Evolutionary conservation across 2,113 vertebrate species (phyloP), one percentile per base, ranked within the genome.

Genomic region (Brienomyrus longianalis): DNA sequence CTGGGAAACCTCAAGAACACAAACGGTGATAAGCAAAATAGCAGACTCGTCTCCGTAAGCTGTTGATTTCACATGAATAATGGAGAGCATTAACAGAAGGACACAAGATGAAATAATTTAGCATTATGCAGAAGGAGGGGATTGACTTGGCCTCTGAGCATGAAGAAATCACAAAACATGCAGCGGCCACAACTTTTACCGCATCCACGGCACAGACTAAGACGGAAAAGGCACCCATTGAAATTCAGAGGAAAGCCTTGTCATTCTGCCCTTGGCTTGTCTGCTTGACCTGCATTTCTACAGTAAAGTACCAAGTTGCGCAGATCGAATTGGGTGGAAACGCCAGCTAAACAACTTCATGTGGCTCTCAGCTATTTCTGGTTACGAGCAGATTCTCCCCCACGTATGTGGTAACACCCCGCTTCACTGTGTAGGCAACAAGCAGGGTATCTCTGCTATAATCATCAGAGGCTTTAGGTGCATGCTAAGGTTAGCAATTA

Each of bases 401-500:
- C 83, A 87, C 48, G 10, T 31, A 35, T 27, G 31, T 13, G 31
- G 13, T 54, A 19, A 31, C 13, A 8, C 31, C 51, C 85, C 10
- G 11, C n/a, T 6, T 56, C 23, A 39, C 51, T 87, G 51, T 21
- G 85, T 21, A 56, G 31, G 50, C 39, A 54, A 7, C 19, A 15
- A 31, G 51, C 85, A 35, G 85, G 31, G 45, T 52, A 17, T 27
- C n/a, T 19, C 21, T 0, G 48, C 23, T 51, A 31, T 50, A 31
- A 50, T 17, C n/a, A 86, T 9, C 47, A 54, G 21, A 47, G 47
- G 48, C 50, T 13, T 35, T 35, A 6, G 47, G 27, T 17, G 4
- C 85, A 19, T 86, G 85, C 27, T 15, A 86, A 86, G 85, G 51
- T 87, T 51, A 54, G 85, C 85, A 54, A 27, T 86, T 21, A 86